Evolutionary conservation across 2,113 vertebrate genomes (phyloP).

Genomic region (Numida meleagris): DNA sequence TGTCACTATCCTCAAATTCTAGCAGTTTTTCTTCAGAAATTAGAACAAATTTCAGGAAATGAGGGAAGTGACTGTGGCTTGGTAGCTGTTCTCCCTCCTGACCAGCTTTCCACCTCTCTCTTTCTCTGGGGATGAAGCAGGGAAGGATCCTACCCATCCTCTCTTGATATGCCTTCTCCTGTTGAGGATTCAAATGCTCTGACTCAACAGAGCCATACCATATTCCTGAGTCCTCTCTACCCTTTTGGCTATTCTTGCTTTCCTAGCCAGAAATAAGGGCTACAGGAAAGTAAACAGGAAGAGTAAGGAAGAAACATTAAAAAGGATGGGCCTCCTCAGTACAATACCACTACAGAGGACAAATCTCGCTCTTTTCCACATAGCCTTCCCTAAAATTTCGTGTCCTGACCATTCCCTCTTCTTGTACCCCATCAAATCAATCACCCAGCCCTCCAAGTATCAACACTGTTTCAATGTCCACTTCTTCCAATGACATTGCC

Average conservation of each 20-base stretch:
- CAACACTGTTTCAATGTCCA: neutral
- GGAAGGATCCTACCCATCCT: neutral
- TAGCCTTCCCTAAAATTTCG: neutral
- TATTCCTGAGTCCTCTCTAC: neutral
- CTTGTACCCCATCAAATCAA: neutral
- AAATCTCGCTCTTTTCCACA: neutral
- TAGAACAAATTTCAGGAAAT: neutral
- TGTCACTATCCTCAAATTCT: neutral
- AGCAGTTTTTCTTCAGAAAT: neutral
- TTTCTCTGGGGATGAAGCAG: neutral
- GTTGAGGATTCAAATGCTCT: neutral
- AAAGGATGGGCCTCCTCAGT: neutral
- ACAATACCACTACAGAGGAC: neutral
- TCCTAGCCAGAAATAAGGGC: neutral
- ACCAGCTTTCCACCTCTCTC: neutral
- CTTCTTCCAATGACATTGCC: neutral
- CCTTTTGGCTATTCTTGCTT: neutral
- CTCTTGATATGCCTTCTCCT: neutral
- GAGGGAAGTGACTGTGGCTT: neutral
- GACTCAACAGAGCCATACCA: neutral
- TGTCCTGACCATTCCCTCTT: neutral
- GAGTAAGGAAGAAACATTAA: neutral
- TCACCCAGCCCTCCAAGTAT: neutral
- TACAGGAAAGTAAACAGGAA: neutral
- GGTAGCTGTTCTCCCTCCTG: neutral